Percentiles rank a stretch among this genome's conserved stretches.
Conservation (phyloP, 2,113 vertebrate genomes). For the Ellobius talpinus region DNA sequence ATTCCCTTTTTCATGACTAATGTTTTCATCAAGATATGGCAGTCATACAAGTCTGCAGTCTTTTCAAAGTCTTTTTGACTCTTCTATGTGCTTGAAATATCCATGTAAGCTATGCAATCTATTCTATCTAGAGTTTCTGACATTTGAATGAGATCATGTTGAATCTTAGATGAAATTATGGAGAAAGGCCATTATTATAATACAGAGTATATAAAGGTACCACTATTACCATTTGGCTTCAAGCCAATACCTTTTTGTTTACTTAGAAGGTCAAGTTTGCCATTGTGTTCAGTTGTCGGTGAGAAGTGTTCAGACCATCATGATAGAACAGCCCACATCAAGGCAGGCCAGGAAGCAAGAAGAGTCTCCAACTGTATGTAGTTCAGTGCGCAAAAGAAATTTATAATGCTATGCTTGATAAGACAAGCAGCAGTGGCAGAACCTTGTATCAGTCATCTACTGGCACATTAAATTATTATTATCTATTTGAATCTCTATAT, state of each 20-base stretch:
- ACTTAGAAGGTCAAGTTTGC: neutral
- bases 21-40: neutral
- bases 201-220: neutral
- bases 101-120: neutral
- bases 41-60: neutral
- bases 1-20: too few relatives aligned
- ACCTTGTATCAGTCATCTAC: neutral
- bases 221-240: neutral
- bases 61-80: neutral
- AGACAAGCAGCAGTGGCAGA: neutral
- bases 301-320: neutral
- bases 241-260: neutral
- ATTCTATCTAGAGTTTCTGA: neutral
- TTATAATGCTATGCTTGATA: neutral
- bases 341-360: neutral
- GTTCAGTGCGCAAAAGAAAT: neutral
- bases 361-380: neutral
- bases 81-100: neutral
- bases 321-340: neutral
- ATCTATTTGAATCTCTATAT: neutral
- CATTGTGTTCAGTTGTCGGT: neutral
- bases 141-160: neutral
- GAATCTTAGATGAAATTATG: neutral
- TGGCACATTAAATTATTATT: neutral
- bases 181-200: neutral